Evolutionary conservation across 2,113 vertebrate genomes (phyloP).

Genomic region (Hiodon tergisus): DNA sequence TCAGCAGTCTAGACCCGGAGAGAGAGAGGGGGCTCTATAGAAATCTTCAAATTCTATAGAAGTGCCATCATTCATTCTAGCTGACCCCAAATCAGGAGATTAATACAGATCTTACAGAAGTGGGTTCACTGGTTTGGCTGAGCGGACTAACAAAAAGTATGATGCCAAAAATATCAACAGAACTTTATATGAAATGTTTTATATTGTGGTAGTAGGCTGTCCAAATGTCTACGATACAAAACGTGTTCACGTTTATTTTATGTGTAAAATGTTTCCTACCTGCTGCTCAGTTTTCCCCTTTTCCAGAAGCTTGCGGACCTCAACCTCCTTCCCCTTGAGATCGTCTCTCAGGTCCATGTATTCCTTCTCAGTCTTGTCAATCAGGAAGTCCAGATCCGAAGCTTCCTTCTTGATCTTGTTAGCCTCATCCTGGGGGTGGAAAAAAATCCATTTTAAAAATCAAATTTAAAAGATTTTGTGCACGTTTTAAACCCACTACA

Average conservation of each 20-base stretch:
- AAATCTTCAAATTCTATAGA: too few relatives aligned
- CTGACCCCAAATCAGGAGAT: too few relatives aligned
- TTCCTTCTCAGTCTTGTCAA: constrained; percentile 83
- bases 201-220: too few relatives aligned
- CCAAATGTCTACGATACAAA: too few relatives aligned
- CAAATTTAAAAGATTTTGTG: too few relatives aligned
- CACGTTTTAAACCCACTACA: not conserved
- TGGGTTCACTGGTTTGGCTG: too few relatives aligned
- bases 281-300: constrained; percentile 93
- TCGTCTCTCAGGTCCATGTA: constrained; percentile 88
- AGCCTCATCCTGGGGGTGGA: constrained; percentile 72
- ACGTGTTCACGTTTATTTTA: too few relatives aligned
- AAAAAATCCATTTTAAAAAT: not conserved
- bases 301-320: constrained; percentile 88
- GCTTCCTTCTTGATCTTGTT: constrained; percentile 89
- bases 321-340: constrained; percentile 79
- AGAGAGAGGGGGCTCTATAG: constrained; percentile 28
- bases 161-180: too few relatives aligned
- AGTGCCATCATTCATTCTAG: too few relatives aligned
- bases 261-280: constrained; percentile 58
- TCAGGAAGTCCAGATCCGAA: constrained; percentile 77
- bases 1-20: constrained; percentile 76
- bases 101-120: too few relatives aligned
- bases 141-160: too few relatives aligned
- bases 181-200: too few relatives aligned